These are phyloP conservation scores for Drosophila monieri DNA, from an alignment of 2,888 invertebrate genomes.

Conservation along the genomic window DNA sequence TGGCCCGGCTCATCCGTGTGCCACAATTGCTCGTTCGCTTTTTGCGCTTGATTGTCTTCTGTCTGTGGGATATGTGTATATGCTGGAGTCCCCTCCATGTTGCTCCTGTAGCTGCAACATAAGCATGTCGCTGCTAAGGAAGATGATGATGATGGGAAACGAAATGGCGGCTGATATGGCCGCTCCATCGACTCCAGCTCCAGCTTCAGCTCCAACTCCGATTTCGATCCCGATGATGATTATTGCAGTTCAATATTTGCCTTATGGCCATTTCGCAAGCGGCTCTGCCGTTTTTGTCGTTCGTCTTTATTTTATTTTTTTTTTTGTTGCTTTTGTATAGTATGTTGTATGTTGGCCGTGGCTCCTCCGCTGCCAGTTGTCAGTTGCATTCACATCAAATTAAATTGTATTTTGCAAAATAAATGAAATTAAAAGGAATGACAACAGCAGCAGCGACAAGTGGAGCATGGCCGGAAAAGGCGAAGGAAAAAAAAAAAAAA, in stretches of 20 bases:
- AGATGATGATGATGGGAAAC: slow-evolving; percentile 60
- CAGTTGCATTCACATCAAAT: slow-evolving; percentile 79
- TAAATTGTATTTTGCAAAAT: slow-evolving; percentile 79
- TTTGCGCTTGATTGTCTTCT: slow-evolving; percentile 76
- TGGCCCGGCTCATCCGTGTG: slow-evolving; percentile 75
- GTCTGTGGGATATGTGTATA: slow-evolving; percentile 16
- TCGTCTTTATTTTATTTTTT: slow-evolving; percentile 13
- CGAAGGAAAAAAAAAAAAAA: slow-evolving; percentile 26
- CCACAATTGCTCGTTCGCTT: slow-evolving; percentile 77
- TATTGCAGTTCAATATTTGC: slow-evolving; percentile 80
- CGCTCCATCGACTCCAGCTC: slow-evolving; percentile 32
- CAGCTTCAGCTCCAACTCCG: too few relatives aligned
- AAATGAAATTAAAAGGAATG: slow-evolving; percentile 78
- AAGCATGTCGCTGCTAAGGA: slow-evolving; percentile 10
- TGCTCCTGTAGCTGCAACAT: slow-evolving; percentile 18
- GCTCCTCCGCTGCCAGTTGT: slow-evolving; percentile 63
- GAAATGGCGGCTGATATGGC: slow-evolving; percentile 72
- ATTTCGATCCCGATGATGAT: slow-evolving; percentile 64
- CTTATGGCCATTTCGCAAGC: slow-evolving; percentile 67
- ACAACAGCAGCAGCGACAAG: slow-evolving; percentile 54
- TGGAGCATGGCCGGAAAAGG: slow-evolving; percentile 37
- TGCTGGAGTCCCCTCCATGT: slow-evolving; percentile 18
- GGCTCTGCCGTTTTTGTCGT: slow-evolving; percentile 57
- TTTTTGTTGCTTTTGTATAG: slow-evolving; percentile 10
- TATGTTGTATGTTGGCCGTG: slow-evolving; percentile 13